Base-by-base conservation (phyloP, 1,140 invertebrate genomes). In the Drosophila sturtevanti region DNA sequence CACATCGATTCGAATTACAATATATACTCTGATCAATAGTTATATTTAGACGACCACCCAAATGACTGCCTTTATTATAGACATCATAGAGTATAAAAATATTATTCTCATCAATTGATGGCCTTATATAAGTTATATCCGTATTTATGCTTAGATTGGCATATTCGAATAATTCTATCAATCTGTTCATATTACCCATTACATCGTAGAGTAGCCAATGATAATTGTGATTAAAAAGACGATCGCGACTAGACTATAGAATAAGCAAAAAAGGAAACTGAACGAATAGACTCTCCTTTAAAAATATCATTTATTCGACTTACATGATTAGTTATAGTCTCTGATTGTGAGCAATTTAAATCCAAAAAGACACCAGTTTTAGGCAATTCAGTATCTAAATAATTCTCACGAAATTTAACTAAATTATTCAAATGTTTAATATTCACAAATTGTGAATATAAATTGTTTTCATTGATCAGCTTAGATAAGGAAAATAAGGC, bases 151-250 rank as follows among this genome's bases (percentile, higher is more conserved):
- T 89, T 0, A 91, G 70, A 72, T 91, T 91, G 4, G 77, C 77
- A 5, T 24, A n/a, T 1, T 5, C 22, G 56, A 90, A 85, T 0
- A 77, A 56, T 9, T 67, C 7, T 0, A 12, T 52, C 38, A 91
- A 41, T 3, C 65, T 62, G 14, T 16, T 60, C 7, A 86, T 24
- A 48, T 91, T 78, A 0, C 71, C 70, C 4, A 9, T 0, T 4
- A 73, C 52, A 27, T 91, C 90, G 31, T 82, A 91, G 6, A 91
- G 68, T 7, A 91, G 48, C 90, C 90, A 91, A 24, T 89, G 76
- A 34, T 65, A 77, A 14, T 72, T 68, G 5, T 85, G 56, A 5
- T 73, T 85, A 24, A 72, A 91, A 0, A 85, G 55, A 18, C 77
- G 77, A 1, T 70, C 56, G 0, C 21, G 54, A 69, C 82, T 90